A percentile compares a stretch with the other conserved stretches of the same genome.
Evolutionary conservation across 2,113 vertebrate species (phyloP).

Genomic region (Meriones unguiculatus): DNA sequence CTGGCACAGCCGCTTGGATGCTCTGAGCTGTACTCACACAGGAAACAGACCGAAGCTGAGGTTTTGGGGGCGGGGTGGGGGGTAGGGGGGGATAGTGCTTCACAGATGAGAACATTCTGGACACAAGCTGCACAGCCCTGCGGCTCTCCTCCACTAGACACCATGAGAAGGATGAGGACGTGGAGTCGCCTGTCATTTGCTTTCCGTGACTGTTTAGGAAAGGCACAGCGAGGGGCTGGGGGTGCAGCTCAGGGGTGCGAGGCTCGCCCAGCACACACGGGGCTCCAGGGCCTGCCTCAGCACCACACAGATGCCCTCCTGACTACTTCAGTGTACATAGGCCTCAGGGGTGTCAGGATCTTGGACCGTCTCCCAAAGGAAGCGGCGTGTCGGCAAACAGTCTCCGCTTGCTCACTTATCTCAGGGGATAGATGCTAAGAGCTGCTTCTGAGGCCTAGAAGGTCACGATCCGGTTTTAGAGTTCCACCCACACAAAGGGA

Average conservation of each 20-base stretch:
- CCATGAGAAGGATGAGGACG: neutral
- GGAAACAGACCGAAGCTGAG: neutral
- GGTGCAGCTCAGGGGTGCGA: neutral
- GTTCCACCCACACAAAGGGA: neutral
- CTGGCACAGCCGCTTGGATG: no score
- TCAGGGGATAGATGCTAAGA: neutral
- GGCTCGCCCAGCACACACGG: neutral
- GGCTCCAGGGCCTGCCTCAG: neutral
- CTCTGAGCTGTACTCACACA: neutral
- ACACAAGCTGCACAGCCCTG: neutral
- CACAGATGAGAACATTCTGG: neutral
- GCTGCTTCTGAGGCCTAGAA: neutral
- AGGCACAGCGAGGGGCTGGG: neutral
- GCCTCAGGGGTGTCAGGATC: neutral
- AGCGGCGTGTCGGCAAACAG: neutral
- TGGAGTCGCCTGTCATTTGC: neutral
- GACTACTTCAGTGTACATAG: neutral
- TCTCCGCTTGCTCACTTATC: neutral
- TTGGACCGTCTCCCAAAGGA: neutral
- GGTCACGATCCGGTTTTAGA: neutral
- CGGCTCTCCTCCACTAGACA: neutral
- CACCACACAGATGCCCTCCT: neutral
- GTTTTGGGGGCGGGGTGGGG: neutral
- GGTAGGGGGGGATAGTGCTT: neutral
- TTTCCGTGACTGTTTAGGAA: neutral